Evolutionary conservation across 92 coral and sea anemone genomes (phyloP).

Genomic region (Montipora capitata): DNA sequence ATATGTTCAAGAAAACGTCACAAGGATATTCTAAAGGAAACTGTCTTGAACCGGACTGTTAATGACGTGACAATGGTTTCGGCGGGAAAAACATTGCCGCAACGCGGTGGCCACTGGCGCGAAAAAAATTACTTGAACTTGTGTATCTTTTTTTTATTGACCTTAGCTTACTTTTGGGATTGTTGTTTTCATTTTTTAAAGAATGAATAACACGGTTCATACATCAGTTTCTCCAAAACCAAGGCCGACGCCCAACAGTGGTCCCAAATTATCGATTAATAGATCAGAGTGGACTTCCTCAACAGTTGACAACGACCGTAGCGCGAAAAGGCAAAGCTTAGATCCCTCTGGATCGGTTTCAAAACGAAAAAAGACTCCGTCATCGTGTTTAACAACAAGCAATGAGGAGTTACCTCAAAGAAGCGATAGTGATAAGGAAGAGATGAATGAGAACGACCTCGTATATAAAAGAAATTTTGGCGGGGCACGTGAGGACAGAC

Average conservation of each 20-base stretch:
- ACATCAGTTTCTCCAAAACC: constrained; percentile 20
- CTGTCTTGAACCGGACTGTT: too few relatives aligned
- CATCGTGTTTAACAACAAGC: background rate
- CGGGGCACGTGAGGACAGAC: constrained; percentile 2
- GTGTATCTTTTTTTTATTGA: background rate
- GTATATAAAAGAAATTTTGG: constrained; percentile 15
- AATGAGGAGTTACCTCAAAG: constrained; percentile 10
- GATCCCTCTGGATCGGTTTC: background rate
- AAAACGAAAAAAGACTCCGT: constrained; percentile 39
- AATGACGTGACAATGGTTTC: background rate
- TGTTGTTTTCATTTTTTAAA: background rate
- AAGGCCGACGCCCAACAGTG: constrained; percentile 17
- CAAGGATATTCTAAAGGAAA: too few relatives aligned
- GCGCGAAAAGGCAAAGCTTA: constrained; percentile 18
- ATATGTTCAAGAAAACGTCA: too few relatives aligned
- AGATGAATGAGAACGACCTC: constrained; percentile 40
- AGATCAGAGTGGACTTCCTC: constrained; percentile 41
- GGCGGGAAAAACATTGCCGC: constrained; percentile 39
- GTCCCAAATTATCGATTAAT: background rate
- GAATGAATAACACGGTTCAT: constrained; percentile 19
- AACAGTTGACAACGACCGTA: constrained; percentile 22
- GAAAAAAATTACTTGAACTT: background rate
- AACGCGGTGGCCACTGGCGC: background rate
- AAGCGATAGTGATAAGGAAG: background rate
- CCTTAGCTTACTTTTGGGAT: background rate